phyloP scores from a whole-genome alignment of 2,113 vertebrate genomes.

The Lota lota region DNA sequence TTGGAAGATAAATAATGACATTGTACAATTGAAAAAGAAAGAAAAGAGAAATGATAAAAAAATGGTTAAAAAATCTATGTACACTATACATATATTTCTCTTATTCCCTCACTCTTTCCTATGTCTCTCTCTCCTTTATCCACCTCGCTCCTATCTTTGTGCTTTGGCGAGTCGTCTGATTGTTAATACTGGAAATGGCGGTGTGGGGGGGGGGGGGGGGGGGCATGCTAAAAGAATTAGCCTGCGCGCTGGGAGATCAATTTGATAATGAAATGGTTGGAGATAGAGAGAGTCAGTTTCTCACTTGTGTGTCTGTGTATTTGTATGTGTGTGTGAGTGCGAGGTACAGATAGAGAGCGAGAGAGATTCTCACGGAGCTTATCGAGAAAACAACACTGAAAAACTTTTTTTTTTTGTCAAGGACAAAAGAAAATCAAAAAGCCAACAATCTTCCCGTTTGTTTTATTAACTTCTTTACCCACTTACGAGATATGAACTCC shows the following conservation, averaged over 20 bases:
- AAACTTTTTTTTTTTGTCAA: constrained; percentile 23
- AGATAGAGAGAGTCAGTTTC: constrained; percentile 68
- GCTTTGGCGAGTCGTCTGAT: constrained; percentile 34
- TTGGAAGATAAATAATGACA: too few species aligned
- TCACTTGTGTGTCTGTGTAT: constrained; percentile 21
- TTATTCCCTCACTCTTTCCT: constrained; percentile 13
- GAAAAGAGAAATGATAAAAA: too few species aligned
- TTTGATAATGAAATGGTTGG: constrained; percentile 70
- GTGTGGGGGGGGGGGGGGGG: constrained; percentile 30
- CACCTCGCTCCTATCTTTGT: constrained; percentile 52
- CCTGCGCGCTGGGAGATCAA: constrained; percentile 60
- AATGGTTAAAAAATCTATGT: neutral
- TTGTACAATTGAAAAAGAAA: too few species aligned
- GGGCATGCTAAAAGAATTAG: constrained; percentile 61
- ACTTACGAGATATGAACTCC: constrained; percentile 32
- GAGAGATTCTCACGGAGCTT: constrained; percentile 56
- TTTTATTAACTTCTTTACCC: constrained; percentile 25
- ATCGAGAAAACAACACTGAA: constrained; percentile 48
- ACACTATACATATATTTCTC: neutral
- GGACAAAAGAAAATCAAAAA: constrained; percentile 34
- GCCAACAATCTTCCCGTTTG: constrained; percentile 15
- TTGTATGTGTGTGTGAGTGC: too few species aligned
- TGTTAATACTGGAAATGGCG: constrained; percentile 39
- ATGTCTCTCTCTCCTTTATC: constrained; percentile 10
- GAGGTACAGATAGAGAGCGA: constrained; percentile 10